phyloP scores from a whole-genome alignment of 2,797 vertebrate genomes.

The Chaetophractus vellerosus region DNA sequence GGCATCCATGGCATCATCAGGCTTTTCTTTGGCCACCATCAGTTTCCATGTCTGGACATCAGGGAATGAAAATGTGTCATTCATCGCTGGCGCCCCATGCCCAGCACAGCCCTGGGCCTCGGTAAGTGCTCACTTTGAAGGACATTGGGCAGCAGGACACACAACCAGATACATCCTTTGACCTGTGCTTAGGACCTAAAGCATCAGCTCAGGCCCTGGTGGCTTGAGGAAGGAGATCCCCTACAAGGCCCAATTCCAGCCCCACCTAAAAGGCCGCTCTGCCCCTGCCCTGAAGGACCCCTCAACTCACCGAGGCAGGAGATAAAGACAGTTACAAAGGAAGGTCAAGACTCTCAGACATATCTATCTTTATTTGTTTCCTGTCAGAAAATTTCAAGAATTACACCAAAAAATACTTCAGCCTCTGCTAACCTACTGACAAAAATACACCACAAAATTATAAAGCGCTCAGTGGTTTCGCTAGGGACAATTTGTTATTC shows the following conservation, averaged over 20 bases:
- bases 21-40: not conserved
- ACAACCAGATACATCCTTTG: not conserved
- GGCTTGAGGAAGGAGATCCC: not conserved
- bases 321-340: constrained; percentile 40
- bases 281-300: not conserved
- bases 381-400: constrained; percentile 93
- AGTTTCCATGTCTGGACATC: not conserved
- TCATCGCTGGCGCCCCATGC: too few species aligned
- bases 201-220: not conserved
- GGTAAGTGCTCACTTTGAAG: not conserved
- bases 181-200: not conserved
- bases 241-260: not conserved
- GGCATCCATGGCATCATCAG: too few species aligned
- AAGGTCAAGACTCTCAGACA: constrained; percentile 88
- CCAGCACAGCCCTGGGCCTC: not conserved
- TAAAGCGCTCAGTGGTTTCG: constrained; percentile 90
- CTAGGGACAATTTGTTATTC: constrained; percentile 87
- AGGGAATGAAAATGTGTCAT: not conserved
- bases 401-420: constrained; percentile 94
- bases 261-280: too few species aligned
- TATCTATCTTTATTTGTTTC: constrained; percentile 93
- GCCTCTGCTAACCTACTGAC: constrained; percentile 94
- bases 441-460: constrained; percentile 93
- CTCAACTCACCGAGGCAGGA: not conserved
- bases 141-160: accelerated